Conservation (phyloP, 2,113 vertebrate genomes). For the Bagarius yarrelli region DNA sequence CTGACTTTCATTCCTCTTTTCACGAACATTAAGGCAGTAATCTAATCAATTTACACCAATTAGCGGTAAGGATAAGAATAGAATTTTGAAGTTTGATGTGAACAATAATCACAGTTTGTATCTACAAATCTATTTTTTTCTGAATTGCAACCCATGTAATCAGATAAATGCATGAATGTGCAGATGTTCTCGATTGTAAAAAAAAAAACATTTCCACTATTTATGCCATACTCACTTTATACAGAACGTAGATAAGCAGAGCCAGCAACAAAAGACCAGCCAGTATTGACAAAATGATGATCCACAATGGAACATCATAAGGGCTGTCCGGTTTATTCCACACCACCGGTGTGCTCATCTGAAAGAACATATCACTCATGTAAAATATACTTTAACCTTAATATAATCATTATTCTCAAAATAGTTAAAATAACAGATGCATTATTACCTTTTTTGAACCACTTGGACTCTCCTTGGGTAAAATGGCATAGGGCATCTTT, state of each 20-base stretch:
- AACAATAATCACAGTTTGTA: no score
- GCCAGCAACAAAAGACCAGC: conserved; percentile 86
- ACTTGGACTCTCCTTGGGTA: conserved; percentile 69
- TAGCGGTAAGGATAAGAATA: no score
- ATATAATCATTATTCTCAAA: neutral
- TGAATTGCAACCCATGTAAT: no score
- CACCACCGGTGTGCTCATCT: conserved; percentile 81
- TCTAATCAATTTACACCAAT: no score
- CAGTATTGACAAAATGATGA: conserved; percentile 86
- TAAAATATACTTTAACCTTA: neutral
- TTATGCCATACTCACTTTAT: conserved; percentile 77
- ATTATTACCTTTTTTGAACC: conserved; percentile 76
- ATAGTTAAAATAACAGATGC: neutral
- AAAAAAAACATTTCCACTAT: neutral
- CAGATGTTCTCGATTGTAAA: neutral
- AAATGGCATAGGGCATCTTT: conserved; percentile 83
- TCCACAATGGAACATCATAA: conserved; percentile 83
- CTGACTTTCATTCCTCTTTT: no score
- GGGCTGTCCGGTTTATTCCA: conserved; percentile 84
- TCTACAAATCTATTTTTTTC: no score
- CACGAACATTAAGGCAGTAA: no score
- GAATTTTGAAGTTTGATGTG: no score
- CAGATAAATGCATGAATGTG: no score
- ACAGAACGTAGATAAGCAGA: conserved; percentile 87
- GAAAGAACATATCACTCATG: neutral